A percentile compares a stretch with the other conserved stretches of the same genome.
Evolutionary conservation across 2,113 vertebrate genomes (phyloP).

Genomic region (Psilopogon haemacephalus): DNA sequence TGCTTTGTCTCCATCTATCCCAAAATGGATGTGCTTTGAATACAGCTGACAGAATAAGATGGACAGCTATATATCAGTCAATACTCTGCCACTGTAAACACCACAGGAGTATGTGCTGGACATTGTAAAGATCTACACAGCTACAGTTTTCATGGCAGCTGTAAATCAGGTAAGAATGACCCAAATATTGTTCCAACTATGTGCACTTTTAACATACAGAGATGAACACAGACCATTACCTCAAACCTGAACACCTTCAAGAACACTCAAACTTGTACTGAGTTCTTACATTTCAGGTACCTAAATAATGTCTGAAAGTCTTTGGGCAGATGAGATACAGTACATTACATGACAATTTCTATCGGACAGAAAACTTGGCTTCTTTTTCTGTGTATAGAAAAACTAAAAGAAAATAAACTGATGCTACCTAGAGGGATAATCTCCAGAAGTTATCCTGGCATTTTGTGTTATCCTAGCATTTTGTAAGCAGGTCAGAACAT

Average conservation of each 20-base stretch:
- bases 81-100: background rate
- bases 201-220: background rate
- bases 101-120: background rate
- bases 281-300: background rate
- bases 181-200: background rate
- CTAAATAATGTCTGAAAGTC: background rate
- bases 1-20: background rate
- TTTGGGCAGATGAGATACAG: background rate
- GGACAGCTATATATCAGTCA: background rate
- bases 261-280: background rate
- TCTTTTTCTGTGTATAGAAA: background rate
- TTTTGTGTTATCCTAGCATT: background rate
- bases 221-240: background rate
- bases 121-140: background rate
- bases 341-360: background rate
- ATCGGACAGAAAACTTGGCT: background rate
- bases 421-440: background rate
- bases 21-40: background rate
- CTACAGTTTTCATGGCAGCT: background rate
- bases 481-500: conserved; percentile 12
- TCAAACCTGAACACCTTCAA: background rate
- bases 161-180: background rate
- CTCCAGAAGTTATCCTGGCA: background rate
- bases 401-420: background rate
- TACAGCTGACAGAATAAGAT: background rate